These are phyloP conservation scores for Macrostomum lignano DNA, from an alignment of 1,140 invertebrate genomes.

Conservation along the genomic window DNA sequence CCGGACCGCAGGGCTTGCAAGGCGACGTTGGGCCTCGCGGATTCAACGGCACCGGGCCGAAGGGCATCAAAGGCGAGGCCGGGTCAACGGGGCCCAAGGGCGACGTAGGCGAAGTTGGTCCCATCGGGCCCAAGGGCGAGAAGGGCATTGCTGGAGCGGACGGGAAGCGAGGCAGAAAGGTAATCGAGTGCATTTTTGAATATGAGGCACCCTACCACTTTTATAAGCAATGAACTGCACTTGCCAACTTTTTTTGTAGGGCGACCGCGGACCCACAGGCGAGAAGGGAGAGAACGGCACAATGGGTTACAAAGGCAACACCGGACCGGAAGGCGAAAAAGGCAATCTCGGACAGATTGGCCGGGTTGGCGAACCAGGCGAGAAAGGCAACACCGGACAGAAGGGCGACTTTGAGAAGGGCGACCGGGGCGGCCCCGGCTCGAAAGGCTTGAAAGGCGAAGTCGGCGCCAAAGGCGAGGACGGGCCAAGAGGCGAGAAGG, in stretches of 20 bases:
- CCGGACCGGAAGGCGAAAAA: too few species aligned
- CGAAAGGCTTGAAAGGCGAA: background rate
- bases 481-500: background rate
- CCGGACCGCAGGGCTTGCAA: too few species aligned
- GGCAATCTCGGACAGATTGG: too few species aligned
- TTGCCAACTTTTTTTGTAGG: background rate
- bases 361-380: background rate
- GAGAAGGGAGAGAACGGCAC: conserved; percentile 4
- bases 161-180: too few species aligned
- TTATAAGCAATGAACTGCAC: background rate
- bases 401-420: background rate
- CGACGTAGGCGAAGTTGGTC: background rate
- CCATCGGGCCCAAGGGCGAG: background rate
- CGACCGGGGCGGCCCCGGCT: background rate
- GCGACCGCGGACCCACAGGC: conserved; percentile 1
- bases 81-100: too few species aligned
- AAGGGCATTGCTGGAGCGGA: background rate
- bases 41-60: background rate
- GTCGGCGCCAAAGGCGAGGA: background rate
- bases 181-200: too few species aligned
- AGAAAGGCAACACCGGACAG: background rate
- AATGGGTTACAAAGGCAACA: too few species aligned
- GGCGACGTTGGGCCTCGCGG: too few species aligned
- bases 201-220: too few species aligned
- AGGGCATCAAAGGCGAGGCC: background rate